Percentiles rank a stretch among this genome's conserved stretches.
These are phyloP conservation scores for Notocelia uddmanniana DNA, from an alignment of 2,888 invertebrate genomes.

Conservation along the genomic window DNA sequence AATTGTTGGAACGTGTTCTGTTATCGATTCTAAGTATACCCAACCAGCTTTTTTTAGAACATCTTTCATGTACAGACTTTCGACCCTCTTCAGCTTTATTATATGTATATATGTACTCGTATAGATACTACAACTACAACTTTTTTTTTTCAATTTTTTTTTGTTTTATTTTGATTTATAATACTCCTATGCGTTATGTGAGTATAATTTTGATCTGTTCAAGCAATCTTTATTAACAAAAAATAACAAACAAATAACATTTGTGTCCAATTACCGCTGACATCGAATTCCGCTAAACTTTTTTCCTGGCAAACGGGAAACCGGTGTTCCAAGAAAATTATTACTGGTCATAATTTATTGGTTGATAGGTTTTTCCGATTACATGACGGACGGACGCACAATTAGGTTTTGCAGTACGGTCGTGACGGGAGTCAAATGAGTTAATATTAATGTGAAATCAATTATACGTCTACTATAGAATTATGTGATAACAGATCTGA, in stretches of 20 bases:
- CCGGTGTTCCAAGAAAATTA: conserved; percentile 33
- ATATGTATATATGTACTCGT: too few relatives aligned
- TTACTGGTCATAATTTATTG: conserved; percentile 5
- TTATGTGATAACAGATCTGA: conserved; percentile 41
- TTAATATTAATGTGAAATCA: conserved; percentile 60
- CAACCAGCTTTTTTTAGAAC: too few relatives aligned
- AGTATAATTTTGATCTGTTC: background rate
- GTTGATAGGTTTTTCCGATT: conserved; percentile 35
- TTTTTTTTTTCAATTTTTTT: background rate
- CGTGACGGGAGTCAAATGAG: conserved; percentile 41
- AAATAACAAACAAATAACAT: background rate
- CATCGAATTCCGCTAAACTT: background rate
- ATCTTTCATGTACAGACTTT: too few relatives aligned
- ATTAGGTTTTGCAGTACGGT: conserved; percentile 37
- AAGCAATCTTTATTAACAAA: background rate
- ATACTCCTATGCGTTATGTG: background rate
- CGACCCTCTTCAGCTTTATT: too few relatives aligned
- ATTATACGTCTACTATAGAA: conserved; percentile 61
- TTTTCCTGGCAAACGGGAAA: conserved; percentile 24
- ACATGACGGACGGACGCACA: conserved; percentile 23
- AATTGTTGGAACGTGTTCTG: too few relatives aligned
- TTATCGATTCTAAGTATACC: too few relatives aligned
- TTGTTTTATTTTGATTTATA: too few relatives aligned
- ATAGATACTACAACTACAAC: too few relatives aligned
- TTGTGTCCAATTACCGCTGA: background rate